Percentiles rank a stretch among this genome's conserved stretches.
Evolutionary conservation across 2,797 vertebrate species (phyloP).

Genomic region (Phoxinus dragarum): DNA sequence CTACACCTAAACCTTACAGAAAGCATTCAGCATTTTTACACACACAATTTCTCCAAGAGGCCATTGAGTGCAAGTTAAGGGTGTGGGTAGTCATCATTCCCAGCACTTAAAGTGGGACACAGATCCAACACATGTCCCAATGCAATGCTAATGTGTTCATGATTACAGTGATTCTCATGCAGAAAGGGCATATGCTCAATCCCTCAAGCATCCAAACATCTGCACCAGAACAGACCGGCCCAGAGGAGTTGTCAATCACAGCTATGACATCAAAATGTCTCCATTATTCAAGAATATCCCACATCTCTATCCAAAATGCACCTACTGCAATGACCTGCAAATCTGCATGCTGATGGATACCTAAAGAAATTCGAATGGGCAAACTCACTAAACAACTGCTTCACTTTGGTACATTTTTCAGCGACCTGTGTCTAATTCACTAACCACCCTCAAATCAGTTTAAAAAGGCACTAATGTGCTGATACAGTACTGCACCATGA

Average conservation of each 20-base stretch:
- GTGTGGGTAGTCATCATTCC: constrained; percentile 24
- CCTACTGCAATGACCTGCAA: background rate
- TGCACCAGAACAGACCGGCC: background rate
- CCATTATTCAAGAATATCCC: background rate
- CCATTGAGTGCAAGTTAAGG: constrained; percentile 38
- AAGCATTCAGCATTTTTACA: background rate
- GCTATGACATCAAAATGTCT: constrained; percentile 24
- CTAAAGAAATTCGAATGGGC: background rate
- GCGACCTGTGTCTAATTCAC: background rate
- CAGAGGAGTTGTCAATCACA: constrained; percentile 40
- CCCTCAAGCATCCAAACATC: constrained; percentile 29
- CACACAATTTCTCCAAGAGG: constrained; percentile 24
- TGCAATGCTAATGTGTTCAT: constrained; percentile 49
- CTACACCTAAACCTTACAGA: background rate
- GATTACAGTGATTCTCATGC: constrained; percentile 23
- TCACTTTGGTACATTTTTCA: background rate
- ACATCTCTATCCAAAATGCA: background rate
- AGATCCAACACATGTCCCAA: constrained; percentile 34
- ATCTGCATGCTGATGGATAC: background rate
- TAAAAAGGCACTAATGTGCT: background rate
- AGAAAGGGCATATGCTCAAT: background rate
- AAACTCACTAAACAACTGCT: background rate
- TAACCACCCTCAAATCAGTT: background rate
- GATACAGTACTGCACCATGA: no score
- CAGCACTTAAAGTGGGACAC: constrained; percentile 12